Evolutionary conservation across 1,140 invertebrate genomes (phyloP).

Genomic region (Ceratosolen fusciceps): DNA sequence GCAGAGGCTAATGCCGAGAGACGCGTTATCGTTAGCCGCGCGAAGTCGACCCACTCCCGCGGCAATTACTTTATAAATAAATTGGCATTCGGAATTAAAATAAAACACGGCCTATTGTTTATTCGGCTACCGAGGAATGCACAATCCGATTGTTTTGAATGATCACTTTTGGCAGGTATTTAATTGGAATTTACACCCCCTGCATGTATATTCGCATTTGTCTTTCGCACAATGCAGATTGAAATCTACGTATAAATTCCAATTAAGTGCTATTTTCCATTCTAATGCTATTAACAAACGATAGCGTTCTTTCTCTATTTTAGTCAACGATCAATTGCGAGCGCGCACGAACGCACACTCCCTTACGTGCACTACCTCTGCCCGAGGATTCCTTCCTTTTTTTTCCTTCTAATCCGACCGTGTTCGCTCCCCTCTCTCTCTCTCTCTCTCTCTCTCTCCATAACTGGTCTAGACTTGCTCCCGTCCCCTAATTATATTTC

Average conservation of each 20-base stretch:
- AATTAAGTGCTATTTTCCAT: constrained; percentile 7
- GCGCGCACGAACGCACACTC: too few relatives aligned
- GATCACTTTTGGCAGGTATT: neutral
- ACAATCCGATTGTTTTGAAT: neutral
- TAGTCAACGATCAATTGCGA: too few relatives aligned
- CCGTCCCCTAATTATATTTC: too few relatives aligned
- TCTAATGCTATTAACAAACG: neutral
- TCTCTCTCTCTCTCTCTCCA: too few relatives aligned
- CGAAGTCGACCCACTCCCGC: neutral
- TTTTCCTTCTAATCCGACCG: too few relatives aligned
- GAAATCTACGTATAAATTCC: neutral
- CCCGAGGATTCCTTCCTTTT: too few relatives aligned
- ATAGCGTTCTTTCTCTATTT: neutral
- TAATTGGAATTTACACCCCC: neutral
- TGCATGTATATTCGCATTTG: neutral
- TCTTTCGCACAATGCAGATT: neutral
- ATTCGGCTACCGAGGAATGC: neutral
- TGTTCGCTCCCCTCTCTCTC: too few relatives aligned
- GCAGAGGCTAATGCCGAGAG: neutral
- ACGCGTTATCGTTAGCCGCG: neutral
- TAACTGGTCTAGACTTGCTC: too few relatives aligned
- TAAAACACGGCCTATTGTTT: neutral
- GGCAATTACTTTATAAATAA: neutral
- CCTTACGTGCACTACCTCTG: too few relatives aligned
- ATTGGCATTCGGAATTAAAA: neutral